phyloP scores from a whole-genome alignment of 1,140 invertebrate genomes.

The Meloidogyne hapla region DNA sequence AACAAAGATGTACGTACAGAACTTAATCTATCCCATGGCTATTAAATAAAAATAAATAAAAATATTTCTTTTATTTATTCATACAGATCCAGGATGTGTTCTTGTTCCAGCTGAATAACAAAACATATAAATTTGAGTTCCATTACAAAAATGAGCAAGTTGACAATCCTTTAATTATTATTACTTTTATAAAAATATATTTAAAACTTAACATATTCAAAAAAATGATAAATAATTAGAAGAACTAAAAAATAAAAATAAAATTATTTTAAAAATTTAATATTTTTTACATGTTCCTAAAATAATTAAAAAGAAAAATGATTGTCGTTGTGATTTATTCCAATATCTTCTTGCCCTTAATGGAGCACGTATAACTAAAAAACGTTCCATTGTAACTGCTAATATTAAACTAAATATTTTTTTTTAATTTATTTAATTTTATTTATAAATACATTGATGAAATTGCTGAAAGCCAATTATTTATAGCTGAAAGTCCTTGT shows the following conservation, averaged over 20 bases:
- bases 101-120: conserved; percentile 57
- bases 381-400: conserved; percentile 63
- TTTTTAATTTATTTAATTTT: conserved; percentile 22
- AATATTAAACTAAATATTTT: conserved; percentile 57
- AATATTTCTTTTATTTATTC: conserved; percentile 15
- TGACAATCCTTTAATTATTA: conserved; percentile 50
- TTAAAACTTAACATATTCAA: conserved; percentile 53
- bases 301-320: conserved; percentile 51
- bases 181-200: neutral
- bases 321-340: conserved; percentile 42
- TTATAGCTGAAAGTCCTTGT: conserved; percentile 56
- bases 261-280: conserved; percentile 12
- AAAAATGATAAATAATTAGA: conserved; percentile 60
- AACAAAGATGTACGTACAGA: conserved; percentile 33
- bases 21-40: conserved; percentile 23
- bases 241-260: conserved; percentile 50
- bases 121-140: conserved; percentile 56
- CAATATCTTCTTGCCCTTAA: conserved; percentile 61
- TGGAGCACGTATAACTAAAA: conserved; percentile 53
- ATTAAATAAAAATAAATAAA: neutral
- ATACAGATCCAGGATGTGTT: conserved; percentile 40
- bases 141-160: conserved; percentile 57
- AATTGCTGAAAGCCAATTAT: conserved; percentile 59
- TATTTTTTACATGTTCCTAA: conserved; percentile 52
- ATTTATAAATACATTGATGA: conserved; percentile 54